Evolutionary conservation across 2,888 invertebrate genomes (phyloP), one percentile per base, ranked within the genome.

Genomic region (Nysson spinosus): DNA sequence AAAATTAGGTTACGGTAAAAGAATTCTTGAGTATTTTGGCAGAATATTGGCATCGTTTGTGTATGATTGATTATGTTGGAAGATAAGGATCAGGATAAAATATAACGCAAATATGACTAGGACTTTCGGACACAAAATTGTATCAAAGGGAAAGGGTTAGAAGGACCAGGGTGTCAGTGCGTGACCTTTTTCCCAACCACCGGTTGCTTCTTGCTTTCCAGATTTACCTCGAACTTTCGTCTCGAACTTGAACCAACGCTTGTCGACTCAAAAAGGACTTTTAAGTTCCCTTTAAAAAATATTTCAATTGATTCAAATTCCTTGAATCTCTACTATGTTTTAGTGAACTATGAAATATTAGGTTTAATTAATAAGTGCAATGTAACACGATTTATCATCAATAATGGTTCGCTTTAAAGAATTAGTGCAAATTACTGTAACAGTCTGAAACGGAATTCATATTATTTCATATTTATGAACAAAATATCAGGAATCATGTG

Each of bases 131-230:
- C 43, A 35, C 34, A 64, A n/a, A 60, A 64, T 65, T 62, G 44
- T 11, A 49, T 57, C 54, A 20, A 12, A 35, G 34, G 69, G 30
- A 58, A 70, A 70, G 66, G 52, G 49, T 72, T 67, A 50, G 54
- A 64, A 58, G 55, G 39, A 50, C 49, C 22, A 57, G 58, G 35
- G 24, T 70, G 44, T 51, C 52, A 40, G 56, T 16, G 39, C 57
- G 51, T 63, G 60, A 69, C 56, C 65, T 71, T 55, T 37, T 69
- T 71, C 28, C 19, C 64, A 65, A 69, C 72, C 72, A 75, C 72
- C 72, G 66, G 75, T 75, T 75, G 72, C 75, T 72, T 67, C 55
- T 42, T 32, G 42, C 30, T 34, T 61, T 61, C 46, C 32, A 34
- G 52, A 56, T 40, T 43, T 35, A 32, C 26, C 42, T 44, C 28